Evolutionary conservation across 2,797 vertebrate genomes (phyloP).

Genomic region (Platyrinchus mystaceus): DNA sequence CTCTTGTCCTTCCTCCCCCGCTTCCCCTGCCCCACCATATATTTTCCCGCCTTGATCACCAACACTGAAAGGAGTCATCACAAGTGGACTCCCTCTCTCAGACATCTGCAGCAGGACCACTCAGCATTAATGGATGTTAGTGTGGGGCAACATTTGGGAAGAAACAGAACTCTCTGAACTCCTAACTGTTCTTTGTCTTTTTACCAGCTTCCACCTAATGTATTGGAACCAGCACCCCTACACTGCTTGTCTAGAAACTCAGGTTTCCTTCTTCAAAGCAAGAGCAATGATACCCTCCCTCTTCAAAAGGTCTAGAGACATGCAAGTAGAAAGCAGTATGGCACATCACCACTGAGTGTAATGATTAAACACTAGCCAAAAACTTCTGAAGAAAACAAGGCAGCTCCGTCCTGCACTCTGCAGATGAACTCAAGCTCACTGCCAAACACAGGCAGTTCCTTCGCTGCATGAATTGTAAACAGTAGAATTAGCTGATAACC

Average conservation of each 20-base stretch:
- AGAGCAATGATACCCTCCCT: background rate
- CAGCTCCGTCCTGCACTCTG: background rate
- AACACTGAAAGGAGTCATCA: background rate
- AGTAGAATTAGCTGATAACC: background rate
- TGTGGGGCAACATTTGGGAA: background rate
- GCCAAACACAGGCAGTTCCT: background rate
- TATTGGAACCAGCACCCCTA: background rate
- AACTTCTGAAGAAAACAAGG: background rate
- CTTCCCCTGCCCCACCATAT: fast-evolving
- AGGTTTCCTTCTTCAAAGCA: background rate
- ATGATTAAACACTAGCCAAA: background rate
- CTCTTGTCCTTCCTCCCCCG: background rate
- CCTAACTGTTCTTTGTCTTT: background rate
- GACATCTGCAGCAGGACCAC: background rate
- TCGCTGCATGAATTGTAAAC: background rate
- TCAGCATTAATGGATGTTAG: background rate
- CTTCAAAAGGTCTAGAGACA: fast-evolving
- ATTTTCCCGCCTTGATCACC: background rate
- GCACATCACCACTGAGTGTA: fast-evolving
- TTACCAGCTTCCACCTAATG: background rate
- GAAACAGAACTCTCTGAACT: background rate
- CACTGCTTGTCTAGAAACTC: background rate
- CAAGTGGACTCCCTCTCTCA: background rate
- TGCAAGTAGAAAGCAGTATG: background rate
- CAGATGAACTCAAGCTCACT: background rate